Evolutionary conservation across 2,888 invertebrate genomes (phyloP).

Genomic region (Ectobius pallidus): DNA sequence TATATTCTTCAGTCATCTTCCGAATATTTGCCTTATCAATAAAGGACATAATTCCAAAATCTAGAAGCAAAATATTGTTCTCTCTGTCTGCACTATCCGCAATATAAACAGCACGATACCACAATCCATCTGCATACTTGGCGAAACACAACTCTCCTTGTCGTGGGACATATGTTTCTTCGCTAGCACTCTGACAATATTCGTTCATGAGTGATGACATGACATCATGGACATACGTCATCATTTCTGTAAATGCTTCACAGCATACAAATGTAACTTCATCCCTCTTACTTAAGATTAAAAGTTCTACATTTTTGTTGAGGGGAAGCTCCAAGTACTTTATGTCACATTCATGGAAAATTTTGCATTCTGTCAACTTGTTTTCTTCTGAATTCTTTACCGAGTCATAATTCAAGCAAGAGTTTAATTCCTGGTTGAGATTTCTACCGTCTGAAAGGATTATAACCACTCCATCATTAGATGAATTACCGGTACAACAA

Average conservation of each 20-base stretch:
- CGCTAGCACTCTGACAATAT: neutral
- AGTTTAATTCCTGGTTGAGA: neutral
- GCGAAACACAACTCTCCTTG: neutral
- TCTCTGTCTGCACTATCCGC: neutral
- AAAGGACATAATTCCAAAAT: slow-evolving; percentile 7
- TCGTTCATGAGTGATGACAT: neutral
- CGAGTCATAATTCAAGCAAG: no score
- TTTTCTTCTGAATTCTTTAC: no score
- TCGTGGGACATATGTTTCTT: neutral
- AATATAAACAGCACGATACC: slow-evolving; percentile 18
- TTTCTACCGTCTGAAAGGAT: neutral
- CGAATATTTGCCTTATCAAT: neutral
- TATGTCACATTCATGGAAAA: neutral
- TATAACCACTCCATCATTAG: neutral
- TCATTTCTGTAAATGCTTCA: neutral
- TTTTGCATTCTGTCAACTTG: neutral
- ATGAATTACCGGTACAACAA: neutral
- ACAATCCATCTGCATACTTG: neutral
- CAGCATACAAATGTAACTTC: no score
- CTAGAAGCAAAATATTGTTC: neutral
- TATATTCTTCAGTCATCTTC: neutral
- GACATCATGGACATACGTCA: neutral
- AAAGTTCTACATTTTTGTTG: neutral
- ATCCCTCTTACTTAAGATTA: neutral
- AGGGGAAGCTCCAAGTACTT: neutral